Evolutionary conservation across 2,888 invertebrate genomes (phyloP), one percentile per base, ranked within the genome.

Genomic region (Sinhomidia bicolor): DNA sequence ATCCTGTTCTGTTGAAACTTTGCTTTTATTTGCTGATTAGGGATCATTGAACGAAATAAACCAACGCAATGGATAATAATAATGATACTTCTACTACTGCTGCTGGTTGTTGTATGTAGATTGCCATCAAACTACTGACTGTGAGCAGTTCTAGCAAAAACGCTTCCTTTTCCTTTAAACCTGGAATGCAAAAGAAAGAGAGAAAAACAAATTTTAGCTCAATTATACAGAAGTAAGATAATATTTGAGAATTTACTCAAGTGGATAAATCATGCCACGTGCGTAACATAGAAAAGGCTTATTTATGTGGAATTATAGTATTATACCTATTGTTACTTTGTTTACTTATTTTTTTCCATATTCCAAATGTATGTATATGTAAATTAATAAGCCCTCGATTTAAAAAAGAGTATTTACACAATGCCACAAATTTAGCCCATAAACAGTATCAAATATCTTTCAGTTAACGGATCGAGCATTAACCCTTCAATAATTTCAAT

Each of bases 1-100:
- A 20, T 29, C 14, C 12, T 29, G 14, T 12, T 47, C 32, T 65
- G 62, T n/a, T 14, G 62, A 65, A 60, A 60, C 60, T 60, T 60
- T 65, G 9, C 14, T 65, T 62, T 65, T 65, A 65, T 65, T 65
- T 65, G 62, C 14, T 65, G 62, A 65, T 65, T 32, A 32, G 29
- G 62, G 62, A 65, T 32, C 62, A 65, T 65, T 65, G 62, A 65
- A 65, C 62, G 62, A 65, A 65, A 29, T 62, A n/a, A 65, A 32
- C 32, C 62, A 32, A 29, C n/a, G 6, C 62, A 32, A 12, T 32
- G 14, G 32, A 32, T 32, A 26, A 60, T 60, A 26, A 60, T 1
- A 17, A 6, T n/a, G 51, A 9, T 57, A 60, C n/a, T n/a, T n/a
- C n/a, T n/a, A n/a, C n/a, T n/a, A n/a, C n/a, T 65, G 62, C 62